Percentiles rank a stretch among this genome's conserved stretches.
These are phyloP conservation scores for Anomalospiza imberbis DNA, from an alignment of 2,797 vertebrate species.

Conservation along the genomic window DNA sequence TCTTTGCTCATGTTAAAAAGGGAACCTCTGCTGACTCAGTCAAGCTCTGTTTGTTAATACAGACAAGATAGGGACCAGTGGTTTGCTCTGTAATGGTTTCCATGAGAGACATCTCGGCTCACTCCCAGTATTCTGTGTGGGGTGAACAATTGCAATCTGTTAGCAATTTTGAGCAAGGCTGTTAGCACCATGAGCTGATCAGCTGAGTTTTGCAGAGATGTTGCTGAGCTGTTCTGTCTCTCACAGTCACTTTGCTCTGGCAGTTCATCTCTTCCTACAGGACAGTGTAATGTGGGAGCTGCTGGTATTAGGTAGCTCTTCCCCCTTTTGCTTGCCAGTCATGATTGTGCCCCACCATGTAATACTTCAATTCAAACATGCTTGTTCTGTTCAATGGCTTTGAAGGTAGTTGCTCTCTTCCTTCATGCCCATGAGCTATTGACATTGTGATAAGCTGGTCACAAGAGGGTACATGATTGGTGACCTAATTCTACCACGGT, in stretches of 20 bases:
- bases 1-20: not conserved
- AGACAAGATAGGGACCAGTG: not conserved
- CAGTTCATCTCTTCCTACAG: not conserved
- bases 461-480: not conserved
- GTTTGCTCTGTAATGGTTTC: constrained; percentile 39
- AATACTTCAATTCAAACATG: not conserved
- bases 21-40: not conserved
- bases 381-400: not conserved
- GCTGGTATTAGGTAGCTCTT: not conserved
- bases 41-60: not conserved
- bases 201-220: not conserved
- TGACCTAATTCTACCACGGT: not conserved
- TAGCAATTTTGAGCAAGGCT: constrained; percentile 24
- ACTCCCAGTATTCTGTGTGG: not conserved
- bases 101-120: not conserved
- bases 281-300: not conserved
- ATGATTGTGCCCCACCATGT: not conserved
- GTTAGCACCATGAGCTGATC: not conserved
- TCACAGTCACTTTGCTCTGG: not conserved
- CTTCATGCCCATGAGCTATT: not conserved
- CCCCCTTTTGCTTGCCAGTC: not conserved
- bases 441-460: not conserved
- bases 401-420: not conserved
- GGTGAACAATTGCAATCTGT: constrained; percentile 7
- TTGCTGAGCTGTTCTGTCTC: not conserved